Base-by-base conservation (phyloP, 1,140 invertebrate species). In the Dreissena rostriformis region DNA sequence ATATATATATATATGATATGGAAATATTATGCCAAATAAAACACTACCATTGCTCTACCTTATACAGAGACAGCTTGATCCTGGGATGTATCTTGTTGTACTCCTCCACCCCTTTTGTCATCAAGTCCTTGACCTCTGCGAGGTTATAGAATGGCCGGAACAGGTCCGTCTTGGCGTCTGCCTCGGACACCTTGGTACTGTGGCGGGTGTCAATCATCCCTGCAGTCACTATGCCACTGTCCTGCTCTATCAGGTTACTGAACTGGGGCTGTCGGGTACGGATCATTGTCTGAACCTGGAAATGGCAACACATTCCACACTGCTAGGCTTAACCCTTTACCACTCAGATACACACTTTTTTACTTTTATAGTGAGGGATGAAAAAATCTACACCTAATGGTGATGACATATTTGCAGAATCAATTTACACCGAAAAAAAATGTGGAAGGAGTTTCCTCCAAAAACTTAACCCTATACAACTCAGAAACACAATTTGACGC, bases 191-290 rank as follows among this genome's bases (percentile, higher is more conserved):
- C 28, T 87, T 89, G 77, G 86, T 86, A 29, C 85, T 91, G 80
- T 87, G 90, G 28, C 89, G 89, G 0, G 86, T 81, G 77, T 91
- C 89, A 65, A 90, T 90, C 83, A 90, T 90, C 17, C 93, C 91
- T 4, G 93, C 92, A 11, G 92, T 94, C 11, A 93, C 92, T 11
- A 92, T 85, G 28, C 93, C 93, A 84, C 90, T 91, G 85, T 94
- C 93, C 78, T 92, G 91, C 63, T 93, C 92, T 61, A 92, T 90
- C 82, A 94, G 83, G 86, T 92, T 93, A 84, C 91, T 91, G 86
- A 93, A 94, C 39, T 92, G 73, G 11, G 90, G 90, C 12, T 88
- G 88, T 0, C 84, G 67, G 5, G 76, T 87, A 6, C 86, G 82
- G 26, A 91, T 86, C 55, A 93, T 84, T 14, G 87, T 75, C 26